Conservation (phyloP, 2,113 vertebrate genomes). For the Epinephelus lanceolatus region DNA sequence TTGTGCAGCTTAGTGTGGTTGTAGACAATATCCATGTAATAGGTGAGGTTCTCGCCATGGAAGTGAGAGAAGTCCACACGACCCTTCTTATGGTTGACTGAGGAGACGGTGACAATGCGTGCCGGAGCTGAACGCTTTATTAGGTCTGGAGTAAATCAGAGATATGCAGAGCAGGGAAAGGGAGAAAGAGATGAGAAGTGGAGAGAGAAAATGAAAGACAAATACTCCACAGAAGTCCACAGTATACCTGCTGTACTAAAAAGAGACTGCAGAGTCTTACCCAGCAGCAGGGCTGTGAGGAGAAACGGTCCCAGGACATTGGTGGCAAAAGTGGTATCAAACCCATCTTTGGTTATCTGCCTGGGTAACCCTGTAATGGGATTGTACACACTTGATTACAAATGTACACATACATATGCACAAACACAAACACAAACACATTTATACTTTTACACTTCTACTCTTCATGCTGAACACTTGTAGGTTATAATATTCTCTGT, state of each 20-base stretch:
- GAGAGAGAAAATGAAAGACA: not conserved
- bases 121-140: constrained; percentile 85
- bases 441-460: not conserved
- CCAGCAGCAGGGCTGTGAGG: constrained; percentile 91
- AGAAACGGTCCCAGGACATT: constrained; percentile 92
- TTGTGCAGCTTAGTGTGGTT: constrained; percentile 91
- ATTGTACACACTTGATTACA: not conserved
- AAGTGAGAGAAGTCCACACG: constrained; percentile 82
- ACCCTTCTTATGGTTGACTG: constrained; percentile 82
- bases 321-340: constrained; percentile 88
- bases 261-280: constrained; percentile 73
- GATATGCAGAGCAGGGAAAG: not conserved
- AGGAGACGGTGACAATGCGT: constrained; percentile 88
- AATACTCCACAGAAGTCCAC: not conserved
- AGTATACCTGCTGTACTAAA: not conserved
- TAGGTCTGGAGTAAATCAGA: constrained; percentile 77
- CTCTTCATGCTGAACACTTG: not conserved
- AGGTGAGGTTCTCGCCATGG: constrained; percentile 70
- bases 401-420: not conserved
- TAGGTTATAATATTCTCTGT: not conserved
- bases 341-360: constrained; percentile 83
- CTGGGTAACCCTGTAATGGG: constrained; percentile 82
- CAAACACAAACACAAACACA: not conserved
- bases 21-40: constrained; percentile 57
- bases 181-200: not conserved